phyloP scores from a whole-genome alignment of 2,888 invertebrate species.

The Metallyticus violacea region DNA sequence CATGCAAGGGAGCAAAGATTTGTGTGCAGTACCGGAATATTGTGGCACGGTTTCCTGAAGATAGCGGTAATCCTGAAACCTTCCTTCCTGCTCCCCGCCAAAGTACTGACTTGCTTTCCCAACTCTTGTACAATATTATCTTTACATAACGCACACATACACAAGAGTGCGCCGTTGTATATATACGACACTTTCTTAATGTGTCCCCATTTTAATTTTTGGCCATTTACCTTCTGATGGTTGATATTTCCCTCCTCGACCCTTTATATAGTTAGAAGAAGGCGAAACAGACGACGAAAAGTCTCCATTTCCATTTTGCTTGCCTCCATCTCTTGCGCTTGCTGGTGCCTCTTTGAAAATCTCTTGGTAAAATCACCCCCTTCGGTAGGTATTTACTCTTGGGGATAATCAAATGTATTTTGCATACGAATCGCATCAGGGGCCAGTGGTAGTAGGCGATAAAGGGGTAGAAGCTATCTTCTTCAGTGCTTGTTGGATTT shows the following conservation, averaged over 20 bases:
- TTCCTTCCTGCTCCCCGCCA: background rate
- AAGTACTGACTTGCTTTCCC: background rate
- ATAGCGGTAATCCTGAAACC: background rate
- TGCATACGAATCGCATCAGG: conserved; percentile 33
- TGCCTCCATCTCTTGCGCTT: background rate
- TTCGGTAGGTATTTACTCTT: conserved; percentile 33
- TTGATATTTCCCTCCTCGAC: conserved; percentile 16
- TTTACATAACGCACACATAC: conserved; percentile 8
- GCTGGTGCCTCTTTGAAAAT: conserved; percentile 21
- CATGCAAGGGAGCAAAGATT: background rate
- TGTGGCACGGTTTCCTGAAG: background rate
- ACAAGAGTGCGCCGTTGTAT: background rate
- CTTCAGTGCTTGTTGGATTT: conserved; percentile 32
- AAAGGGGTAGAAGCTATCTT: conserved; percentile 32
- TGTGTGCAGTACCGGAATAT: background rate
- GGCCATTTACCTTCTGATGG: conserved; percentile 19
- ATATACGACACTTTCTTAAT: conserved; percentile 18
- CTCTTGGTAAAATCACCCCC: conserved; percentile 26
- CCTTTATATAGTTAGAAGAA: conserved; percentile 17
- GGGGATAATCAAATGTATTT: conserved; percentile 34
- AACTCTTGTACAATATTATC: conserved; percentile 14
- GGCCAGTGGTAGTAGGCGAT: conserved; percentile 28
- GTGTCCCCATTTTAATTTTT: conserved; percentile 18
- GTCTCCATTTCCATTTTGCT: conserved; percentile 24
- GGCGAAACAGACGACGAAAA: conserved; percentile 18